Evolutionary conservation across 2,113 vertebrate genomes (phyloP), one percentile per base, ranked within the genome.

Genomic region (Campylorhamphus procurvoides): DNA sequence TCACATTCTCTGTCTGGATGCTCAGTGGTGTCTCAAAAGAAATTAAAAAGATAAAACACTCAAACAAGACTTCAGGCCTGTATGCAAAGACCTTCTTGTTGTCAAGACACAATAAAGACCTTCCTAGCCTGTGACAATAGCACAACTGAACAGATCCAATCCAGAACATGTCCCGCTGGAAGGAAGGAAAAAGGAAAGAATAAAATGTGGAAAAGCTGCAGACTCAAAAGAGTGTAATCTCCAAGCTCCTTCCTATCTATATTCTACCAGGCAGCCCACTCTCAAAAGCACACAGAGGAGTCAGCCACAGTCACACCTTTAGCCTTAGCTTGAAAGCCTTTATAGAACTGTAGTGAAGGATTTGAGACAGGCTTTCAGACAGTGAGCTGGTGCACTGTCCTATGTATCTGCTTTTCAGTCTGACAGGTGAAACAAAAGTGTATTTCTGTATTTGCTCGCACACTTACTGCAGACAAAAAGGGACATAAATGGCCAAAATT

Each of bases 261-360:
- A 91, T 84, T 92, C 69, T 75, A 94, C 23, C 68, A 94, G 74
- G 77, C 44, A 89, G 33, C 62, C 46, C 46, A 62, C 31, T 68
- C 52, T 92, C 24, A 19, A 93, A 95, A 90, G 80, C 3, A 91
- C 86, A 89, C 39, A 94, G 80, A 95, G 46, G 62, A 81, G 76
- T 92, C 83, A 94, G 33, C 23, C 64, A 76, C 31, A 86, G 67
- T n/a, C 53, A 90, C 47, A 94, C 52, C 91, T 95, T 94, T 49
- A 91, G 56, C 91, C 89, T 91, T 62, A 35, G 64, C 77, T 33
- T 85, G 83, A 97, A 96, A 62, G 63, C 55, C 76, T 95, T 96
- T 92, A 88, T 12, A 80, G 91, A 93, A 94, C 28, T 46, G 27
- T 9, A 79, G 58, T 63, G 76, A 95, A 84, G 46, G 27, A 93